phyloP scores from a whole-genome alignment of 2,113 vertebrate species.

The Camelus bactrianus region DNA sequence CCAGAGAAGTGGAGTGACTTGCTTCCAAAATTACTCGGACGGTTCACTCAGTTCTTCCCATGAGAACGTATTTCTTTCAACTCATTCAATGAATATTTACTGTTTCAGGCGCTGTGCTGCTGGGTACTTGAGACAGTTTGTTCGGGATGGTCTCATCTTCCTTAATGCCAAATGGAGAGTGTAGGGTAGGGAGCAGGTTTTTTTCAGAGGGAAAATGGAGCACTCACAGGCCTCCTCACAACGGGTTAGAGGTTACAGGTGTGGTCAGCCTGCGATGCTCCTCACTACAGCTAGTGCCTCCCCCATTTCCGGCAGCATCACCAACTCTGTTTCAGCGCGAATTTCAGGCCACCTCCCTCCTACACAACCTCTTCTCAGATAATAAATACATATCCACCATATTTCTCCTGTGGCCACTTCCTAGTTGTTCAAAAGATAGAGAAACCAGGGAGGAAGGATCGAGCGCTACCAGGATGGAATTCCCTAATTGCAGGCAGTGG shows the following conservation, averaged over 20 bases:
- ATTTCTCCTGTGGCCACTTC: neutral
- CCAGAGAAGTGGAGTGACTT: constrained; percentile 44
- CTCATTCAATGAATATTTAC: constrained; percentile 53
- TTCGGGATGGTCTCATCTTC: neutral
- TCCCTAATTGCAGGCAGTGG: neutral
- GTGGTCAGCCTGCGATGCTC: neutral
- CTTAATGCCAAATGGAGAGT: neutral
- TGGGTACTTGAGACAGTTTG: neutral
- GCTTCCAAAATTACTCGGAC: constrained; percentile 70
- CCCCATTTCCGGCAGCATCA: neutral
- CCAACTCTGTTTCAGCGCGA: neutral
- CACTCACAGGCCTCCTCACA: neutral
- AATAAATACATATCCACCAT: too few species aligned
- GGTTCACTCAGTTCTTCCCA: constrained; percentile 47
- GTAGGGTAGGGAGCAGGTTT: neutral
- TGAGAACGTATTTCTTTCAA: constrained; percentile 41
- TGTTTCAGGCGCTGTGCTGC: neutral
- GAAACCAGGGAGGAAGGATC: neutral
- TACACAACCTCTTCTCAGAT: neutral
- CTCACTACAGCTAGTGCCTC: neutral
- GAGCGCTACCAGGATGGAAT: neutral
- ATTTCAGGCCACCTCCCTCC: neutral
- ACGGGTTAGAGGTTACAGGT: neutral
- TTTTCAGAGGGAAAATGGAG: neutral
- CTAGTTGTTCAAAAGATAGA: neutral